phyloP scores from a whole-genome alignment of 2,113 vertebrate genomes.

The Monopterus albus region DNA sequence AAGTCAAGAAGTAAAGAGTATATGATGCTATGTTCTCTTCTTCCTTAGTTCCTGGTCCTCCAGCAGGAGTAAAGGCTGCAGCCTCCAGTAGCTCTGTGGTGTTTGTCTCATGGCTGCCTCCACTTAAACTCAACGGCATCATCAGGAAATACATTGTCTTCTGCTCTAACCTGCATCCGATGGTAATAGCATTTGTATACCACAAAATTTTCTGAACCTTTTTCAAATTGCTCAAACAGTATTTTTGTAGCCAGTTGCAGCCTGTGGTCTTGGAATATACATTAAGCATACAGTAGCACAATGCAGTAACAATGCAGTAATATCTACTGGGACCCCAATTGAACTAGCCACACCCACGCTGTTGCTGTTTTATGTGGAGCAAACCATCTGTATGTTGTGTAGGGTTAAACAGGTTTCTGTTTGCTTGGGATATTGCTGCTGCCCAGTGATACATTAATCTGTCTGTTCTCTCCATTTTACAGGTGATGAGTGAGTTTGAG shows the following conservation, averaged over 20 bases:
- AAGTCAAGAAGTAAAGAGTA: background rate
- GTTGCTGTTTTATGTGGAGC: no score
- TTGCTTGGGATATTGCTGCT: background rate
- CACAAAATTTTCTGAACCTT: slow-evolving; percentile 14
- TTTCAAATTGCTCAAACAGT: background rate
- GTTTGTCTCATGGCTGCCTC: slow-evolving; percentile 97
- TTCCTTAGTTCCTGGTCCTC: slow-evolving; percentile 92
- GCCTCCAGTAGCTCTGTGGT: slow-evolving; percentile 92
- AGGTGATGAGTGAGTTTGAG: slow-evolving; percentile 99
- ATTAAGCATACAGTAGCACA: no score
- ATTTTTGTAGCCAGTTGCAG: no score
- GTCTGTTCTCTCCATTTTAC: slow-evolving; percentile 49
- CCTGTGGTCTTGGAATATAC: no score
- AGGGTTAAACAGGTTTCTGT: no score
- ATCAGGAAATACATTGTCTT: slow-evolving; percentile 98
- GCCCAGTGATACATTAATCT: slow-evolving; percentile 50
- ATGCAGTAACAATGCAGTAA: no score
- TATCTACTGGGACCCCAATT: no score
- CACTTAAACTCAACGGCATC: slow-evolving; percentile 94
- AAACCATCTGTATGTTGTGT: no score
- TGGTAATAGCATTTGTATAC: slow-evolving; percentile 84
- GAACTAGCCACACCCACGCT: no score
- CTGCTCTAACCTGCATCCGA: slow-evolving; percentile 97
- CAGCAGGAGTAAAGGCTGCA: slow-evolving; percentile 94
- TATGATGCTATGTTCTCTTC: background rate